Evolutionary conservation across 2,797 vertebrate species (phyloP), one percentile per base, ranked within the genome.

Genomic region (Enoplosus armatus): DNA sequence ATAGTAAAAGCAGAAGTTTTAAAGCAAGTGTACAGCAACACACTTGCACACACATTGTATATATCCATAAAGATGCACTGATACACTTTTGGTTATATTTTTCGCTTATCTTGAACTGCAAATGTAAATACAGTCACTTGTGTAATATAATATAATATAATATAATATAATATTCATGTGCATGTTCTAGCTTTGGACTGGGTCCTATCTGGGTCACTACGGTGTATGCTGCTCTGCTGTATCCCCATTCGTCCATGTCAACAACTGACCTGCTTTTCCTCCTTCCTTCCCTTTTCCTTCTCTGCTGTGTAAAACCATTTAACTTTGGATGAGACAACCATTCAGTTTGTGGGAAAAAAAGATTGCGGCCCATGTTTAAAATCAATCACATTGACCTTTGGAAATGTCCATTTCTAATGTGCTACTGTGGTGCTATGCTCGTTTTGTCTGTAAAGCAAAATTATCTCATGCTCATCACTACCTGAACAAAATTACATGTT

Each of bases 181-280:
- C 59, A 51, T 47, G 39, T 65, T 66, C 10, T 31, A 66, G 70
- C 71, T 59, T 47, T 82, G 79, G 70, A 88, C 75, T 55, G 55
- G 66, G 77, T 88, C 70, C 72, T 94, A 93, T 91, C 74, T 94
- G 86, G 93, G 93, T 93, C 92, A 92, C 90, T 82, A 75, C 59
- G 50, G 74, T 75, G 82, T 67, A 65, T 84, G 80, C 85, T 85
- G 77, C 72, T 86, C 69, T 75, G 82, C 87, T 75, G 65, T 76
- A 80, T 88, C 81, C 87, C 65, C 87, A 93, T 94, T 93, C 78
- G 85, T 93, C 85, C 92, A 85, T 91, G 91, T 93, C 91, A 94
- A 87, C 93, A 90, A 81, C 89, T 94, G 93, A 94, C 92, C 92
- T 93, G 92, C 84, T 93, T 93, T 93, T 79, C 69, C 85, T 87